A percentile compares a stretch with the other conserved stretches of the same genome.
phyloP scores from a whole-genome alignment of 2,888 invertebrate genomes.

The Biston betularia region DNA sequence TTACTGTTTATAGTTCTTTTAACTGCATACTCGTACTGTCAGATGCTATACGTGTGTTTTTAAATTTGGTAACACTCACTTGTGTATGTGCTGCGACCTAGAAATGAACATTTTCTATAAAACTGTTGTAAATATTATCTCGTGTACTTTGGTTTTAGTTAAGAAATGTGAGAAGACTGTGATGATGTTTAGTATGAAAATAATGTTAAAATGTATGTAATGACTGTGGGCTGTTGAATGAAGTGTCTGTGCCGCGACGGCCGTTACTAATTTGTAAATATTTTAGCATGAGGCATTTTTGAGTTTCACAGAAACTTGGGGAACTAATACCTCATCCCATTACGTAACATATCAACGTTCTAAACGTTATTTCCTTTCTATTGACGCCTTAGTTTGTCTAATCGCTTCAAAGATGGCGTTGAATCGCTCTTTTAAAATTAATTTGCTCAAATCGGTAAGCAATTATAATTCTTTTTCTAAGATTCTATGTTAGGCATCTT shows the following conservation, averaged over 20 bases:
- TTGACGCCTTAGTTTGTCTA: constrained; percentile 37
- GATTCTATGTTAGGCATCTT: constrained; percentile 17
- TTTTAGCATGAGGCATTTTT: constrained; percentile 43
- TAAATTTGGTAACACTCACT: constrained; percentile 7
- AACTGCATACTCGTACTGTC: constrained; percentile 21
- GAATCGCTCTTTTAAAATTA: constrained; percentile 49
- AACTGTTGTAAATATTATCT: constrained; percentile 41
- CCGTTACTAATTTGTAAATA: constrained; percentile 42
- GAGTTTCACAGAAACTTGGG: constrained; percentile 54
- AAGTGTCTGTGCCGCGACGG: constrained; percentile 33
- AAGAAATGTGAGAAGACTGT: constrained; percentile 84
- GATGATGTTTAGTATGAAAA: constrained; percentile 76
- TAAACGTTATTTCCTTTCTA: constrained; percentile 51
- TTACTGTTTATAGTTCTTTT: constrained; percentile 18
- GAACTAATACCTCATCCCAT: constrained; percentile 55
- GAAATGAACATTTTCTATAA: constrained; percentile 27
- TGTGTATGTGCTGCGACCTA: constrained; percentile 18
- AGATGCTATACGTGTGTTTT: constrained; percentile 22
- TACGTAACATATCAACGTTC: constrained; percentile 65
- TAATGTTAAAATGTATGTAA: constrained; percentile 59
- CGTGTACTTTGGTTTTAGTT: constrained; percentile 49
- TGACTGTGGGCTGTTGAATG: constrained; percentile 45
- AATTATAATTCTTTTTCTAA: constrained; percentile 52
- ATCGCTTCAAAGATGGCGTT: constrained; percentile 44
- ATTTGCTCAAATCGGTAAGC: constrained; percentile 77